Evolutionary conservation across 2,113 vertebrate genomes (phyloP).

Genomic region (Orientallactaga bullata): DNA sequence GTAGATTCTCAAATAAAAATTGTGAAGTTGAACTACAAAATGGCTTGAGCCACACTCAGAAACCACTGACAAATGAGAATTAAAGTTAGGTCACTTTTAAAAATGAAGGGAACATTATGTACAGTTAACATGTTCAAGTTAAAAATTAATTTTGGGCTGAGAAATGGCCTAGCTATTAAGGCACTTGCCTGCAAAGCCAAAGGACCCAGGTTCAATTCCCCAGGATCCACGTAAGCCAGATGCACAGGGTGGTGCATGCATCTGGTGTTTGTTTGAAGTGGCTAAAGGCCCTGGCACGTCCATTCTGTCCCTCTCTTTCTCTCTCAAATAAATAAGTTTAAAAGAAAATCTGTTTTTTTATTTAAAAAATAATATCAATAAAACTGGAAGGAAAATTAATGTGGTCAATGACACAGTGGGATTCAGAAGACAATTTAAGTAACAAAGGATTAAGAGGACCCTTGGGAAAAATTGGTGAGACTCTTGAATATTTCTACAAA

Average conservation of each 20-base stretch:
- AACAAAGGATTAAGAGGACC: conserved; percentile 45
- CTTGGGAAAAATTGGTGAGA: conserved; percentile 27
- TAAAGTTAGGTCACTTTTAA: conserved; percentile 52
- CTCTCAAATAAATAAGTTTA: too few species aligned
- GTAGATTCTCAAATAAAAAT: conserved; percentile 53
- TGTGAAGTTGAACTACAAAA: conserved; percentile 55
- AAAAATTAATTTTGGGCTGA: not conserved
- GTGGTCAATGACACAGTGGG: conserved; percentile 4
- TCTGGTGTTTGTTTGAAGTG: too few species aligned
- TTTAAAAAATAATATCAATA: not conserved
- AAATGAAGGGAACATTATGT: not conserved
- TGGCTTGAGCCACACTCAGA: conserved; percentile 38
- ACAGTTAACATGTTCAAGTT: not conserved
- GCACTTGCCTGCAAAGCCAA: too few species aligned
- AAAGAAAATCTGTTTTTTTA: too few species aligned
- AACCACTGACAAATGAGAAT: conserved; percentile 8
- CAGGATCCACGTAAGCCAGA: too few species aligned
- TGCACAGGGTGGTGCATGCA: too few species aligned
- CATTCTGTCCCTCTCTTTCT: too few species aligned
- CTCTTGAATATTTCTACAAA: conserved; percentile 62
- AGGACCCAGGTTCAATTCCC: too few species aligned
- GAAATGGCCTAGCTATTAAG: too few species aligned
- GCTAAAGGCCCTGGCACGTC: too few species aligned
- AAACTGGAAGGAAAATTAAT: conserved; percentile 13
- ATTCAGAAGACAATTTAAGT: conserved; percentile 57